Evolutionary conservation across 2,113 vertebrate genomes (phyloP).

Genomic region (Pavo muticus): DNA sequence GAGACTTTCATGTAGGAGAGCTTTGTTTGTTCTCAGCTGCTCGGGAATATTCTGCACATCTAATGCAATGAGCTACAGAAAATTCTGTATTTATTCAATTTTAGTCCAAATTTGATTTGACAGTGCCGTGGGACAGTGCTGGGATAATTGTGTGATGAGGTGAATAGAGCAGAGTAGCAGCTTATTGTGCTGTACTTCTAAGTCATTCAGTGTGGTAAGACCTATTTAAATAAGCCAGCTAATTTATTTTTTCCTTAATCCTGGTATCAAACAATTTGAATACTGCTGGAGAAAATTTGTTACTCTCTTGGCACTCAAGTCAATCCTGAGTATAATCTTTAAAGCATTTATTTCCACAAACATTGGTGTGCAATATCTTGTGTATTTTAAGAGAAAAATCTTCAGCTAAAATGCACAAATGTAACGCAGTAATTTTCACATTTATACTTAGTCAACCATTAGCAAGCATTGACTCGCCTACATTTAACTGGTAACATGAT

Average conservation of each 20-base stretch:
- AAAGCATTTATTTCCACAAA: neutral
- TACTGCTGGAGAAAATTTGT: neutral
- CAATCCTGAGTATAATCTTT: neutral
- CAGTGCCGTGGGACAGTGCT: neutral
- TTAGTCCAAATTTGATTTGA: neutral
- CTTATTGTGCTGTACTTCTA: neutral
- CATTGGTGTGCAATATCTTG: neutral
- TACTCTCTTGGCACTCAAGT: neutral
- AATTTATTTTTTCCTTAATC: neutral
- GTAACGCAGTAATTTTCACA: neutral
- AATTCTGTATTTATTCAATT: neutral
- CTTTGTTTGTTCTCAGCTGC: neutral
- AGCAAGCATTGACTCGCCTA: neutral
- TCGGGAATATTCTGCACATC: neutral
- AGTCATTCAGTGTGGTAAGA: neutral
- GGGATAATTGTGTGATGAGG: neutral
- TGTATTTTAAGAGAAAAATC: neutral
- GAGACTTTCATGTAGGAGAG: neutral
- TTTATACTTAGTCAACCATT: neutral
- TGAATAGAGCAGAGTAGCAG: neutral
- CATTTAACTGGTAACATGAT: slow-evolving; percentile 5
- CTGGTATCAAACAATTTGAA: neutral
- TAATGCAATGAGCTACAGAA: neutral
- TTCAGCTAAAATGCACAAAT: neutral
- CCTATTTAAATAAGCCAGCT: neutral